Percentiles rank a stretch among this genome's conserved stretches.
Evolutionary conservation across 2,797 vertebrate genomes (phyloP).

Genomic region (Corythornis leucogaster): DNA sequence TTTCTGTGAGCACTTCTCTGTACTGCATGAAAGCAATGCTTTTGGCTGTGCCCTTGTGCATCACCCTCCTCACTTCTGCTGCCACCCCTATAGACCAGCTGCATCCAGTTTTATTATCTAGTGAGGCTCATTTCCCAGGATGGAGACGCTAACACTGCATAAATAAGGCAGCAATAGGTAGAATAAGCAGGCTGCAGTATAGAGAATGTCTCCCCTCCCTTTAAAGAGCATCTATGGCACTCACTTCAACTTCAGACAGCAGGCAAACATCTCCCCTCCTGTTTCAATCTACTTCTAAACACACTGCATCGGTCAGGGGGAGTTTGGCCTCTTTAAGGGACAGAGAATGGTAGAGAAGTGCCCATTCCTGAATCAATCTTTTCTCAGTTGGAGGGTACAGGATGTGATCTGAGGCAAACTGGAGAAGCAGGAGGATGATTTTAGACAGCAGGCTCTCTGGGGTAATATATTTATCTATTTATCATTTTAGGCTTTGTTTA

Average conservation of each 20-base stretch:
- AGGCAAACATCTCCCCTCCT: background rate
- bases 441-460: background rate
- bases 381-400: background rate
- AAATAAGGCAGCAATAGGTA: background rate
- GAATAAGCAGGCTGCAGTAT: background rate
- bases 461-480: conserved; percentile 16
- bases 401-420: background rate
- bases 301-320: background rate
- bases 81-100: background rate
- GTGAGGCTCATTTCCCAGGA: background rate
- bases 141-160: accelerated
- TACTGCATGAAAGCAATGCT: background rate
- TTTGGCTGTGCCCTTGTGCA: background rate
- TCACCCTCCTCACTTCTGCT: background rate
- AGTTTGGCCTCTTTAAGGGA: background rate
- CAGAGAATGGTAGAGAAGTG: background rate
- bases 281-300: background rate
- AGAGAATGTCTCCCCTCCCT: background rate
- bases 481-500: conserved; percentile 16
- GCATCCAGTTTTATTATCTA: background rate
- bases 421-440: background rate
- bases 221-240: background rate
- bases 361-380: background rate
- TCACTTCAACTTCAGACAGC: background rate
- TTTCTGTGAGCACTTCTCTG: background rate